Evolutionary conservation across 2,888 invertebrate species (phyloP).

Genomic region (Tribolium freemani): DNA sequence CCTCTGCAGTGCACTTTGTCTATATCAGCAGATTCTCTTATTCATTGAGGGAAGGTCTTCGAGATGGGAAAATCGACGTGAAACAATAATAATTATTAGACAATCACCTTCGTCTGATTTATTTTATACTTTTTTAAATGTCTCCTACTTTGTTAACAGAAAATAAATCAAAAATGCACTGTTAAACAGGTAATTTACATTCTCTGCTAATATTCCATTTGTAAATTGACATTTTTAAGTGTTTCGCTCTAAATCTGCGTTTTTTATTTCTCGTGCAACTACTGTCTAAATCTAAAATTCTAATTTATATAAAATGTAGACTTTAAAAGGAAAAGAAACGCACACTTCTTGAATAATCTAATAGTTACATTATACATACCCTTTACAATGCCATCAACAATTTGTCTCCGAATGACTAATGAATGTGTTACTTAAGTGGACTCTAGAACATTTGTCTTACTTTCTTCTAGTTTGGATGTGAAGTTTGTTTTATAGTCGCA

Average conservation of each 20-base stretch:
- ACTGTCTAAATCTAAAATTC: not conserved
- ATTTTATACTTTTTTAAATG: not conserved
- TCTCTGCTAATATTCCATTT: no score
- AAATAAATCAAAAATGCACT: no score
- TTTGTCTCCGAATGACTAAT: conserved; percentile 47
- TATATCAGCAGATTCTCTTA: conserved; percentile 66
- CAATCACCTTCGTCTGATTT: conserved; percentile 50
- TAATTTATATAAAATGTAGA: not conserved
- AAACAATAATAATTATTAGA: conserved; percentile 54
- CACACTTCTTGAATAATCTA: conserved; percentile 21
- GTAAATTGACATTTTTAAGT: not conserved
- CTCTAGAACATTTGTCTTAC: conserved; percentile 7
- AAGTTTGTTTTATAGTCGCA: conserved; percentile 19
- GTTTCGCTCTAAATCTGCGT: not conserved
- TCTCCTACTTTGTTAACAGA: no score
- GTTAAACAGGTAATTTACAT: no score
- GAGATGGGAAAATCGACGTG: conserved; percentile 38
- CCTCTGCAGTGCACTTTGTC: conserved; percentile 65
- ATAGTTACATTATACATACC: not conserved
- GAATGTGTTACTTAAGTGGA: conserved; percentile 54
- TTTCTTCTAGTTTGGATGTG: conserved; percentile 52
- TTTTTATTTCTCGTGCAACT: not conserved
- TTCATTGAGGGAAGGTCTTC: conserved; percentile 52
- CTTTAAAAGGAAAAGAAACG: conserved; percentile 17
- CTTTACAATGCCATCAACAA: conserved; percentile 52